These are phyloP conservation scores for Agriopis leucophaearia DNA, from an alignment of 2,888 invertebrate genomes.

Conservation along the genomic window DNA sequence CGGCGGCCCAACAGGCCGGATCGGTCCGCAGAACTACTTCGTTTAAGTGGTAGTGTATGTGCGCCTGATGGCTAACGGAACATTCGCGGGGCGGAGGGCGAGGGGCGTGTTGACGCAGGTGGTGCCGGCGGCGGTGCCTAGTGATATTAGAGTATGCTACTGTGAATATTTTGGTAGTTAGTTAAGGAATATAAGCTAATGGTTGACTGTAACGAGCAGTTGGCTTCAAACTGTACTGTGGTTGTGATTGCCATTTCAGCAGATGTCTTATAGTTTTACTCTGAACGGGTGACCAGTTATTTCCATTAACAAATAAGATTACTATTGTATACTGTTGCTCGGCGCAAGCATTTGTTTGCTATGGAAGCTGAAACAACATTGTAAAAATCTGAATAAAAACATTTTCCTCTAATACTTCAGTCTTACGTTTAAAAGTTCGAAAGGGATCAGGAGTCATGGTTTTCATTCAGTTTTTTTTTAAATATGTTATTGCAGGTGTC, in stretches of 20 bases:
- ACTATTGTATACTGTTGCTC: too few relatives aligned
- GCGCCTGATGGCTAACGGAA: conserved; percentile 20
- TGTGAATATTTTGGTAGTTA: conserved; percentile 54
- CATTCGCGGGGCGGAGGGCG: too few relatives aligned
- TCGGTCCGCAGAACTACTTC: conserved; percentile 71
- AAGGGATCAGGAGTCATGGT: neutral
- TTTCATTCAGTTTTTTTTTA: too few relatives aligned
- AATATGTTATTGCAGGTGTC: too few relatives aligned
- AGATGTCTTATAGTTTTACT: neutral
- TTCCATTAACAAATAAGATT: neutral
- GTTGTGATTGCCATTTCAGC: too few relatives aligned
- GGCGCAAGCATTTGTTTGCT: too few relatives aligned
- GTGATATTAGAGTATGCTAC: conserved; percentile 27
- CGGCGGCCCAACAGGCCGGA: conserved; percentile 73
- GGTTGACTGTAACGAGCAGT: conserved; percentile 35
- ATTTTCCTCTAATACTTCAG: too few relatives aligned
- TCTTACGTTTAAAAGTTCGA: too few relatives aligned
- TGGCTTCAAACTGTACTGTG: conserved; percentile 15
- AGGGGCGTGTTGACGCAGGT: conserved; percentile 6
- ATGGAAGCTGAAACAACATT: too few relatives aligned
- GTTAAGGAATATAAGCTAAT: conserved; percentile 39
- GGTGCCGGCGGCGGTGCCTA: conserved; percentile 11
- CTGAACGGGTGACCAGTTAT: neutral
- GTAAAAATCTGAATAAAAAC: too few relatives aligned
- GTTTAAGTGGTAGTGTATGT: conserved; percentile 59